Evolutionary conservation across 35 echinoderm and acorn worm species (phyloP), one percentile per base, ranked within the genome.

Genomic region (Patiria miniata): DNA sequence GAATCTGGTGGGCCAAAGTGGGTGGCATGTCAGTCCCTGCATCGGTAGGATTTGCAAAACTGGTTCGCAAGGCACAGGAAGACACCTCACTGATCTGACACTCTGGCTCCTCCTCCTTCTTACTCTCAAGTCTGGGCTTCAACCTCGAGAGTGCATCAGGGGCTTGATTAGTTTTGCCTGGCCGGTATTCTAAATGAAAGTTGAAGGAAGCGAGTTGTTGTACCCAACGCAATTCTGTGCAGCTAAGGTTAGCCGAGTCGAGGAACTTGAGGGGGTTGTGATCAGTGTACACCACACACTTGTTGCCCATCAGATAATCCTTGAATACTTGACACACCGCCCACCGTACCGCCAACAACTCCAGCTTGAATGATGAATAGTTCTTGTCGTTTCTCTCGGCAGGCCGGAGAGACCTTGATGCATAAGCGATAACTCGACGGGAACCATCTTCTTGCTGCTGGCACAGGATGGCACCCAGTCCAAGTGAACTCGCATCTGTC

Each of bases 191-290:
- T 29, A 92, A 68, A 16, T 44, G 39, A 55, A 92, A 92, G 32
- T 81, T n/a, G n/a, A n/a, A n/a, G n/a, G n/a, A n/a, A n/a, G n/a
- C n/a, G n/a, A n/a, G n/a, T n/a, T n/a, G n/a, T n/a, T n/a, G 81
- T 36, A 42, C 82, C 94, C 94, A 93, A 9, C 94, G 10, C 5
- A 82, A 57, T 40, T 93, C 94, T n/a, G 77, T 52, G 1, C 81
- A 90, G 36, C 94, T 90, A 8, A 96, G 39, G n/a, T n/a, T 96
- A 2, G 90, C 83, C 15, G 93, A 52, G 16, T 86, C 69, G 5
- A 96, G 37, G 39, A 92, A 83, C 57, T 77, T 89, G 0, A 96
- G 51, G 1, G 94, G 94, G 53, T 96, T 96, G 55, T 96, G 88
- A 60, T 96, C 90, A 5, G 86, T 93, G 90, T 37, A 92, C 37